These are phyloP conservation scores for Antechinus stuartii DNA, from an alignment of 2,113 vertebrate species.

Conservation along the genomic window DNA sequence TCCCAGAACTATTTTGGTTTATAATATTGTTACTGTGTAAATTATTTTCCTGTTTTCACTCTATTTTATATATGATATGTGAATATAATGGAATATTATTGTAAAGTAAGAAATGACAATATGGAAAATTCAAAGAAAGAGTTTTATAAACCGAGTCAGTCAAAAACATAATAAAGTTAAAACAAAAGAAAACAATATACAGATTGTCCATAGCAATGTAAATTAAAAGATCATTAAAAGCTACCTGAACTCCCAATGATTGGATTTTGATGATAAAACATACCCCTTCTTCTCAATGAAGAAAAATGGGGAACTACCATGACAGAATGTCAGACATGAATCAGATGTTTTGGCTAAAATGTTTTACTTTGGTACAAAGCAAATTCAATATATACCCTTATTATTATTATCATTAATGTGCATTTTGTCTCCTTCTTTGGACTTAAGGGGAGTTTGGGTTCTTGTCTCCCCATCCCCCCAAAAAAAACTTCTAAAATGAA, in stretches of 20 bases:
- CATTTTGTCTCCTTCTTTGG: not conserved
- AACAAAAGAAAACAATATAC: not conserved
- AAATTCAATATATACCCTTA: not conserved
- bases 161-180: not conserved
- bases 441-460: not conserved
- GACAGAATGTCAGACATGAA: not conserved
- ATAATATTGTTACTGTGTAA: not conserved
- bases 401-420: conserved; percentile 16
- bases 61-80: not conserved
- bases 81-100: not conserved
- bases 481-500: not conserved
- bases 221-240: not conserved
- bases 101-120: not conserved
- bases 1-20: not conserved
- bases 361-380: not conserved
- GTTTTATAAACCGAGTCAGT: not conserved
- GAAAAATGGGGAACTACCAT: not conserved
- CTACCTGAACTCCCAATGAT: not conserved
- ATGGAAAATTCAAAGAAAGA: not conserved
- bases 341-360: not conserved
- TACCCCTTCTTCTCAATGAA: not conserved
- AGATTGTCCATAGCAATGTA: not conserved
- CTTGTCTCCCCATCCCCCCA: not conserved
- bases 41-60: not conserved
- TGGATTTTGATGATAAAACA: not conserved